Evolutionary conservation across 2,888 invertebrate species (phyloP).

Genomic region (Phyllotreta striolata): DNA sequence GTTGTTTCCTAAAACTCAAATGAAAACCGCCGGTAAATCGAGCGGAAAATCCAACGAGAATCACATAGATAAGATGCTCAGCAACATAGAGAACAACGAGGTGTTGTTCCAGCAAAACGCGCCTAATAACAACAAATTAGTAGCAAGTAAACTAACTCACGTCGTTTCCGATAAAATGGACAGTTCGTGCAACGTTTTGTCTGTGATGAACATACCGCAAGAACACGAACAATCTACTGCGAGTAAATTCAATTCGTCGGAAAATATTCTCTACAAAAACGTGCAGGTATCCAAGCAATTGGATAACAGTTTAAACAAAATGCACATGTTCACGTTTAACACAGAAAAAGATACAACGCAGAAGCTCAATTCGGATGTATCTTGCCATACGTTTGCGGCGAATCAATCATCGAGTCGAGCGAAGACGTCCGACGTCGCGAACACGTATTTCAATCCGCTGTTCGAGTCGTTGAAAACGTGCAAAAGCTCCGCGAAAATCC

Average conservation of each 20-base stretch:
- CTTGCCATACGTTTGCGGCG: too few relatives aligned
- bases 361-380: too few relatives aligned
- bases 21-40: too few relatives aligned
- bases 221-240: background rate
- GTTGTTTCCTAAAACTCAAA: background rate
- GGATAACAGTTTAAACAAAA: too few relatives aligned
- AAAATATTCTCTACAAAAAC: conserved; percentile 2
- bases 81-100: too few relatives aligned
- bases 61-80: too few relatives aligned
- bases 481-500: background rate
- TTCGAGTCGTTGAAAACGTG: background rate
- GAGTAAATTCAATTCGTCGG: background rate
- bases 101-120: background rate
- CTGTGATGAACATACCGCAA: background rate
- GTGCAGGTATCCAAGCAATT: too few relatives aligned
- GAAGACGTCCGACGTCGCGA: too few relatives aligned
- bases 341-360: background rate
- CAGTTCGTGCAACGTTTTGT: conserved; percentile 4
- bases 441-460: too few relatives aligned
- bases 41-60: too few relatives aligned
- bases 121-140: too few relatives aligned
- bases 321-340: background rate
- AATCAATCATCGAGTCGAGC: too few relatives aligned
- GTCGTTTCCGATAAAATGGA: conserved; percentile 1
- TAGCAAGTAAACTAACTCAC: background rate